These are phyloP conservation scores for Melanotaenia boesemani DNA, from an alignment of 2,797 vertebrate genomes.

Conservation along the genomic window DNA sequence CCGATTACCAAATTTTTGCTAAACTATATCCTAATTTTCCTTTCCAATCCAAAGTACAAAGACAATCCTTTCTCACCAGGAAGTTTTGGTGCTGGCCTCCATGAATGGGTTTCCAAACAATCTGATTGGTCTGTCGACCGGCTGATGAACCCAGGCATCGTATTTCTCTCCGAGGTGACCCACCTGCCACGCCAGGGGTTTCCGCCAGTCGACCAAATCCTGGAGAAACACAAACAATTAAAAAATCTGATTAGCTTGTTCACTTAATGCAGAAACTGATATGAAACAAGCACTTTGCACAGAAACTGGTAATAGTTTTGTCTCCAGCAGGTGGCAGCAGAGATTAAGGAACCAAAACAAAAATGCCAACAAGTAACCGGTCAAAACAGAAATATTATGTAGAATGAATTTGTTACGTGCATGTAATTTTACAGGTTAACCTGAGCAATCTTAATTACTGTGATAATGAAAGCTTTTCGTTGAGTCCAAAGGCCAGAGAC, in stretches of 20 bases:
- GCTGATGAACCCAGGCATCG: conserved; percentile 96
- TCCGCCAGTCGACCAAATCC: conserved; percentile 97
- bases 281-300: background rate
- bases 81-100: conserved; percentile 92
- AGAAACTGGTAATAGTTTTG: fast-evolving
- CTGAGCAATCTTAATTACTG: background rate
- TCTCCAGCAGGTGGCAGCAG: conserved; percentile 62
- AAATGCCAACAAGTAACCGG: background rate
- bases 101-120: conserved; percentile 92
- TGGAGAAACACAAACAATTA: conserved; percentile 56
- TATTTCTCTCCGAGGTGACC: conserved; percentile 94
- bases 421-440: conserved; percentile 14
- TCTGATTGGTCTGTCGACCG: conserved; percentile 92
- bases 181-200: conserved; percentile 97
- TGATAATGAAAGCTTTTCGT: background rate
- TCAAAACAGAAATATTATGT: conserved; percentile 24
- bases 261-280: too few relatives aligned
- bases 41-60: background rate
- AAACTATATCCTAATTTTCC: background rate
- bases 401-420: background rate
- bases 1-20: background rate
- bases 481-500: conserved; percentile 15
- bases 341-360: conserved; percentile 12
- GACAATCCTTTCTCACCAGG: conserved; percentile 84
- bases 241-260: background rate